A percentile compares a stretch with the other conserved stretches of the same genome.
Conservation (phyloP, 2,888 invertebrate genomes). For the Trachelus iudaicus region DNA sequence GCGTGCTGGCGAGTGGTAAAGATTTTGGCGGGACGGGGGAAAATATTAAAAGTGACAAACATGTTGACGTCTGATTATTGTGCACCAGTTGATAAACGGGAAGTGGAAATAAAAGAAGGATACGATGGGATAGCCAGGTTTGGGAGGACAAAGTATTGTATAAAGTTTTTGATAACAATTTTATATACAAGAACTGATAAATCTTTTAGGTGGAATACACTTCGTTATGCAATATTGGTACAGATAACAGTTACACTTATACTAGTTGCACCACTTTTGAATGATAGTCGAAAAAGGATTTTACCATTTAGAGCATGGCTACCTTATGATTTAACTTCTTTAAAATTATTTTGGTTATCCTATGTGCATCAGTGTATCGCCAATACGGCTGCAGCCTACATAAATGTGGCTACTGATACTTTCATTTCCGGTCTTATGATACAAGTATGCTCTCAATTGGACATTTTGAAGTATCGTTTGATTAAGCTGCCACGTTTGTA, state of each 20-base stretch:
- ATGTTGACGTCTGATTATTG: constrained; percentile 15
- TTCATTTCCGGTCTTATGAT: constrained; percentile 36
- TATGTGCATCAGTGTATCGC: constrained; percentile 25
- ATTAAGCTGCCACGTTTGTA: neutral
- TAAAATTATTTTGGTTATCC: constrained; percentile 9
- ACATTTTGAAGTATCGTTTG: constrained; percentile 16
- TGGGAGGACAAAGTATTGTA: too few relatives aligned
- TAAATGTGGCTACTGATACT: constrained; percentile 38
- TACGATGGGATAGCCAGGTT: constrained; percentile 1
- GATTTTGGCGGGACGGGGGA: neutral
- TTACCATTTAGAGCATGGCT: constrained; percentile 20
- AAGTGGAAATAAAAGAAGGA: constrained; percentile 17
- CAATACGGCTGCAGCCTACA: constrained; percentile 25
- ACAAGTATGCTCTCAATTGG: constrained; percentile 29
- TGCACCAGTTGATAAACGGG: constrained; percentile 5
- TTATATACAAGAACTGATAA: neutral
- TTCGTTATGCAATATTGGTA: constrained; percentile 12
- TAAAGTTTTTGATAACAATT: too few relatives aligned
- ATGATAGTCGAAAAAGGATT: neutral
- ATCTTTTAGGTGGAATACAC: constrained; percentile 4
- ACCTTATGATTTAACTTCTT: constrained; percentile 11
- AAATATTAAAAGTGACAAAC: constrained; percentile 15
- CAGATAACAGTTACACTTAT: neutral
- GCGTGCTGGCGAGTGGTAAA: constrained; percentile 16
- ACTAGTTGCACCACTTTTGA: too few relatives aligned